Evolutionary conservation across 2,888 invertebrate genomes (phyloP), one percentile per base, ranked within the genome.

Genomic region (Drosophila fulvimacula): DNA sequence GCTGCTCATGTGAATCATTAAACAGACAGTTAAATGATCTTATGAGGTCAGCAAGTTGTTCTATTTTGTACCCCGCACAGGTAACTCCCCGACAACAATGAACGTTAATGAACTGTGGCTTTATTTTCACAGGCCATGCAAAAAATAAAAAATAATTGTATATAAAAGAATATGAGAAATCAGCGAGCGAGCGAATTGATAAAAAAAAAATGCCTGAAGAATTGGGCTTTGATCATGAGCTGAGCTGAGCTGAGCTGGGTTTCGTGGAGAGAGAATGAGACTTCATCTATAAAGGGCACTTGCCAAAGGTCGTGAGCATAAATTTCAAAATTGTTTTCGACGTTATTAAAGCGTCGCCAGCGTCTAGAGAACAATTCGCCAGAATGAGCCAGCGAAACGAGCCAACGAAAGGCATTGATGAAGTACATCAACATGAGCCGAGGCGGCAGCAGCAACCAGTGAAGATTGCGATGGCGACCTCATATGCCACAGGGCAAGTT

Each of bases 401-500:
- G 49, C 48, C 48, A 66, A 67, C 65, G 64, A 59, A 75, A 71
- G 61, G 66, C 85, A 76, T 79, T 79, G 83, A 87, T 83, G 88
- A 82, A 87, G 88, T 77, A 75, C 85, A 71, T 69, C 71, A 82
- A 53, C 57, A 78, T 62, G 52, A 65, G 48, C 60, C 63, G 44
- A 56, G 62, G 59, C 63, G 56, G 42, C 59, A 66, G 34, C 63
- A 65, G 42, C 30, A 49, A n/a, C 36, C 19, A 57, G 17, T 27
- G 44, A 38, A 51, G 55, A n/a, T 36, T 60, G 51, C 46, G 61
- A 58, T 66, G 75, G 76, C 72, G 64, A 78, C 79, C 82, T 79
- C 83, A 88, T 88, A 84, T 84, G 83, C 83, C 83, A 82, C 82
- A 88, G 88, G 83, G 85, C 88, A 85, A 82, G 62, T 76, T 75